Evolutionary conservation across 2,888 invertebrate species (phyloP).

Genomic region (Falcaria lacertinaria): DNA sequence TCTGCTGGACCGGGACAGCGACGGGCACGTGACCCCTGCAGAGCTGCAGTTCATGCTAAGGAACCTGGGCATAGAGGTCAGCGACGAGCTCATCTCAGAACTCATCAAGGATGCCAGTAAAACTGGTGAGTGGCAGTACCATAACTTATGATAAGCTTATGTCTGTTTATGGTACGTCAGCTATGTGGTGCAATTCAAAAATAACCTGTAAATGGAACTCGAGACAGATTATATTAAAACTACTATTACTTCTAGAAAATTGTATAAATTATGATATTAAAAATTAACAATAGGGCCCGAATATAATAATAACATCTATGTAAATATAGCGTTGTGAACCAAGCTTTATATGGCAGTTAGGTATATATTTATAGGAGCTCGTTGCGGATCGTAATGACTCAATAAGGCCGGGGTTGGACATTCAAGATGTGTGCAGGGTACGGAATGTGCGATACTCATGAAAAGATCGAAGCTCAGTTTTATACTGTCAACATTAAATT

Average conservation of each 20-base stretch:
- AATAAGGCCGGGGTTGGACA: constrained; percentile 16
- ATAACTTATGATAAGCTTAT: no score
- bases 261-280: no score
- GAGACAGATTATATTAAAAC: no score
- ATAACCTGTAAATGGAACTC: no score
- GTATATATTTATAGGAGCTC: constrained; percentile 13
- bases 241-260: no score
- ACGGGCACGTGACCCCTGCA: constrained; percentile 86
- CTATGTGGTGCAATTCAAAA: no score
- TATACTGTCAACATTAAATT: constrained; percentile 1
- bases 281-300: no score
- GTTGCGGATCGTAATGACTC: constrained; percentile 20
- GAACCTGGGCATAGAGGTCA: constrained; percentile 87
- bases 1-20: constrained; percentile 87
- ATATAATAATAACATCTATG: neutral
- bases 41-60: constrained; percentile 89
- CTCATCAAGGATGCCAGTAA: constrained; percentile 87
- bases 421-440: constrained; percentile 14
- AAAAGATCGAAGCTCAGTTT: constrained; percentile 14
- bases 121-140: constrained; percentile 74
- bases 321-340: neutral
- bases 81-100: constrained; percentile 86
- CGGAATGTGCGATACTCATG: constrained; percentile 13
- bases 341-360: neutral
- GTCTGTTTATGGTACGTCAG: no score